Conservation (phyloP, 2,113 vertebrate genomes). For the Tauraco erythrolophus region DNA sequence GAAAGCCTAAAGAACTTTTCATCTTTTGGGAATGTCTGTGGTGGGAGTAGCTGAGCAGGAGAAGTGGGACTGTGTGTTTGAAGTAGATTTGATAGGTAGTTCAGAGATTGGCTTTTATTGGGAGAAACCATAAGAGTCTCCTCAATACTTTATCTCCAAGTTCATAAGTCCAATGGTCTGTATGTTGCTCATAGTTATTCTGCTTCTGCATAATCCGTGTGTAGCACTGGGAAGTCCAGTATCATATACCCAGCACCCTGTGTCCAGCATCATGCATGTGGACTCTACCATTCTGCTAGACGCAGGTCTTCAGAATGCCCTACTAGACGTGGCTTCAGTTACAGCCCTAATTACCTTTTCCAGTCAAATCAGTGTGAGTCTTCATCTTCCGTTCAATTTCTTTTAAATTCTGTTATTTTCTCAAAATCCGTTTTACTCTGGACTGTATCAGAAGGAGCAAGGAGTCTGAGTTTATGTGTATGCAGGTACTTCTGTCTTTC, state of each 20-base stretch:
- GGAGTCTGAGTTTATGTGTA: background rate
- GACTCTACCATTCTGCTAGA: background rate
- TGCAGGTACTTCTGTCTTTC: background rate
- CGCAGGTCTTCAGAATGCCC: too few species aligned
- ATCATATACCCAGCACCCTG: background rate
- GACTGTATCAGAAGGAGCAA: background rate
- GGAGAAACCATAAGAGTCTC: background rate
- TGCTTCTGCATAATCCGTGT: background rate
- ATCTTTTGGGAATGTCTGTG: background rate
- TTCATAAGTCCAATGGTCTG: fast-evolving
- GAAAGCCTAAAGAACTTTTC: background rate
- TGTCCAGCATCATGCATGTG: background rate
- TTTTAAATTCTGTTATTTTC: conserved; percentile 23
- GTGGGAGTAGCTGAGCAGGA: background rate
- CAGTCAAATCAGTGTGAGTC: background rate
- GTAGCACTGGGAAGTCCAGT: background rate
- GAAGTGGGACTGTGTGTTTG: background rate
- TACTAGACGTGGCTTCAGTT: background rate
- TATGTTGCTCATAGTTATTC: background rate
- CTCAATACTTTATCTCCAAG: background rate
- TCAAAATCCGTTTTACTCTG: background rate
- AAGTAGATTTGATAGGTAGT: background rate
- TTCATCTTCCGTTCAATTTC: conserved; percentile 41
- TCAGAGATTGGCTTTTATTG: background rate
- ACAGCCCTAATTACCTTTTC: conserved; percentile 15